Percentiles rank a stretch among this genome's conserved stretches.
Conservation (phyloP, 2,113 vertebrate species). For the Misgurnus anguillicaudatus region DNA sequence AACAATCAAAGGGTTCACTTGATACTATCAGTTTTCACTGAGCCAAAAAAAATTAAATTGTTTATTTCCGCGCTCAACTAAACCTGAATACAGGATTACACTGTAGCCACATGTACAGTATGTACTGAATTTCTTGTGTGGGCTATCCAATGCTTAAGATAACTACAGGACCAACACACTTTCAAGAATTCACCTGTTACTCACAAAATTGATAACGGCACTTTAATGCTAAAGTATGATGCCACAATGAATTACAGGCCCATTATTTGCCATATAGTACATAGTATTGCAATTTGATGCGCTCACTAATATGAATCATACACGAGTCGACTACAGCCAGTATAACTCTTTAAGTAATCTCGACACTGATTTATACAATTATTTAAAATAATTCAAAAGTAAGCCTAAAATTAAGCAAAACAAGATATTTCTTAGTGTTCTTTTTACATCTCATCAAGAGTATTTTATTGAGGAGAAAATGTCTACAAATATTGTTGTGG, state of each 20-base stretch:
- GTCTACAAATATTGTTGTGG: too few relatives aligned
- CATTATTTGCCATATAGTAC: too few relatives aligned
- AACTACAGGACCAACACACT: not conserved
- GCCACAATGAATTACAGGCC: too few relatives aligned
- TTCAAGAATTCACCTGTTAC: too few relatives aligned
- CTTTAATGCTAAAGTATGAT: not conserved
- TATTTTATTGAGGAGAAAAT: too few relatives aligned
- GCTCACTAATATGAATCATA: not conserved
- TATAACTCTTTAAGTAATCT: too few relatives aligned
- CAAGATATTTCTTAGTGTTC: too few relatives aligned
- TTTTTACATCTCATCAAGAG: too few relatives aligned
- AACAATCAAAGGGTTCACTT: constrained; percentile 2
- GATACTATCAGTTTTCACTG: constrained; percentile 10
- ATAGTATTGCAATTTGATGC: not conserved
- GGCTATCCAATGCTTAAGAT: not conserved
- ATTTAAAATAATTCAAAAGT: too few relatives aligned
- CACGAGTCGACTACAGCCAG: not conserved
- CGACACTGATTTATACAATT: too few relatives aligned
- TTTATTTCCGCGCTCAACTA: not conserved
- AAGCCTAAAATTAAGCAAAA: too few relatives aligned
- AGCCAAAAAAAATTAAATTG: not conserved
- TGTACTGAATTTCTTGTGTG: not conserved
- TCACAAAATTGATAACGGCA: not conserved
- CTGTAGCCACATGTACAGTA: not conserved
- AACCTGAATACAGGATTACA: constrained; percentile 2